Evolutionary conservation across 2,797 vertebrate genomes (phyloP), one percentile per base, ranked within the genome.

Genomic region (Iguana delicatissima): DNA sequence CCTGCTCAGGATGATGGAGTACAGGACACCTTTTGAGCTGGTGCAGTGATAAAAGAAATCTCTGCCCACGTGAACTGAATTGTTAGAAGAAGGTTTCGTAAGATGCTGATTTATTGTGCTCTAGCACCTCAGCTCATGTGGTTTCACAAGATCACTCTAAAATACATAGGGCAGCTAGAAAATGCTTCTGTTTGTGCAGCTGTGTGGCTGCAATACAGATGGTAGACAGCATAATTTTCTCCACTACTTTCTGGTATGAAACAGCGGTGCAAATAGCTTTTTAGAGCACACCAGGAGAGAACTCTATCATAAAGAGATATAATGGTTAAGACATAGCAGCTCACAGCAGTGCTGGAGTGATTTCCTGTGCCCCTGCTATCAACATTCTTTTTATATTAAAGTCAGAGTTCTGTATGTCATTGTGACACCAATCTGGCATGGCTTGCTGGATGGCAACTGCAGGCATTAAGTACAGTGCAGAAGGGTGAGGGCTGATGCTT

Each of bases 381-480:
- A n/a, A 24, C 82, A 42, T 89, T 6, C 57, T 86, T 55, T 59
- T 89, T 50, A 92, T 87, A n/a, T 32, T 85, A 59, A 79, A 32
- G 62, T 93, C 46, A 84, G 76, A 91, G 20, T 69, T 1, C 80
- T 90, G 89, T 67, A 10, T 16, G 72, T 82, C 84, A 2, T 42
- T 92, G n/a, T n/a, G 89, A 92, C 87, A 84, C 2, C 18, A 1
- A 13, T 1, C 38, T 85, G 38, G 20, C 57, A 74, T 83, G 26
- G 29, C 64, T 94, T 93, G 46, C 50, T 57, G 6, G 13, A 69
- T 93, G 79, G 92, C 84, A 29, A 93, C 81, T 81, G 13, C 10
- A 85, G 52, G 32, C 22, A 77, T 90, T 88, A 69, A 89, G 4
- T 88, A 24, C 14, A 77, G 32, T 14, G 88, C 22, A 46, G 92